Base-by-base conservation (phyloP, 2,888 invertebrate genomes). In the Spisula subtruncata region DNA sequence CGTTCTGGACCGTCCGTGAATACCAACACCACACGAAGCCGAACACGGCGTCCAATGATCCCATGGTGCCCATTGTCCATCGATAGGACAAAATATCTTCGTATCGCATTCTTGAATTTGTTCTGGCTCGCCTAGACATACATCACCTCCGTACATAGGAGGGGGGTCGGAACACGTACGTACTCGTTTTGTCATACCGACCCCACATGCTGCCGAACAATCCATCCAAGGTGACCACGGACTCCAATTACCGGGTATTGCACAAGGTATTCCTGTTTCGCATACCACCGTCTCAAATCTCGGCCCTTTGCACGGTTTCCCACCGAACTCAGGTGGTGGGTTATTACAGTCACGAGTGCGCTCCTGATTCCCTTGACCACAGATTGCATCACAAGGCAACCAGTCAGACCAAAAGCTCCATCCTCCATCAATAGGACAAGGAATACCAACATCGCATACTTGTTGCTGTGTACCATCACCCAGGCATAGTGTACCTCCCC, bases 391-490 rank as follows among this genome's bases (percentile, higher is more conserved):
- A 85, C 92, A 92, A 16, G 66, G 46, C 8, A 80, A 29, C 92
- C 92, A 92, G 14, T 87, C 81, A 0, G 88, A 83, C 92, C 92
- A 92, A 54, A 89, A 81, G 29, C 89, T 87, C 92, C 92, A 92
- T 1, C 66, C n/a, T 16, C 92, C 92, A 66, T 92, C 75, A 20
- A 90, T 41, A 14, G 92, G 89, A 88, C 92, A 92, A 10, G 83
- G 83, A 20, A 86, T 56, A 0, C 88, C 90, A 8, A 86, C 83
- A 29, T 90, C 86, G 80, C 93, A 93, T 8, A 85, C 51, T 35
- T 66, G 35, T 18, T 84, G 87, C 56, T 92, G 91, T 18, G 81
- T 80, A 10, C 35, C 18, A 12, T 86, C 82, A 14, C 92, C 93
- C 32, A 41, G 41, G 88, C 93, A 93, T 0, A 46, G 86, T 0